Evolutionary conservation across 2,888 invertebrate genomes (phyloP).

Genomic region (Glaucopsyche alexis): DNA sequence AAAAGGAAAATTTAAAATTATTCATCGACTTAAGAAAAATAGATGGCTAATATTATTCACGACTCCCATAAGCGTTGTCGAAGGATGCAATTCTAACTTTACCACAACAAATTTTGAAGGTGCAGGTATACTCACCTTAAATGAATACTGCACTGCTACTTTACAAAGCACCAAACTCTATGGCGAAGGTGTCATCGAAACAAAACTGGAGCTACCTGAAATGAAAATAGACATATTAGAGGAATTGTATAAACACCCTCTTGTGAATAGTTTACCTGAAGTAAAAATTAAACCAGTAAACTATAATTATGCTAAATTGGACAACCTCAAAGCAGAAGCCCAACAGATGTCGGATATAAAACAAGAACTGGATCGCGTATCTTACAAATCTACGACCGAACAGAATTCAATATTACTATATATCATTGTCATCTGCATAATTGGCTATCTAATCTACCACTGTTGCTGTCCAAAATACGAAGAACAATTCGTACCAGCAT

Average conservation of each 20-base stretch:
- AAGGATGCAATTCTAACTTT: neutral
- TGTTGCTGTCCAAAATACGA: constrained; percentile 2
- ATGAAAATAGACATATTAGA: neutral
- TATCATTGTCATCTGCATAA: neutral
- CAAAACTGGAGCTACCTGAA: neutral
- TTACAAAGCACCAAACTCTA: neutral
- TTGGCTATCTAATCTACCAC: constrained; percentile 10
- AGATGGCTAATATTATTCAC: neutral
- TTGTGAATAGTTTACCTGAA: neutral
- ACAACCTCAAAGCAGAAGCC: constrained; percentile 6
- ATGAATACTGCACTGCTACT: neutral
- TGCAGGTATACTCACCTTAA: neutral
- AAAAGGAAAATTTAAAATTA: neutral
- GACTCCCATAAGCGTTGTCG: neutral
- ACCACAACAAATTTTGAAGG: neutral
- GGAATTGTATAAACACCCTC: neutral
- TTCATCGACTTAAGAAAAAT: neutral
- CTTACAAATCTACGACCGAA: neutral
- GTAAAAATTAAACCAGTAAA: neutral
- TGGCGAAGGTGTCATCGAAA: neutral
- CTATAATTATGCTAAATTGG: neutral
- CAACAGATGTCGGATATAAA: constrained; percentile 23
- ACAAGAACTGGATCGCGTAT: neutral
- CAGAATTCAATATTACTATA: constrained; percentile 1
- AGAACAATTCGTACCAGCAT: neutral